phyloP scores from a whole-genome alignment of 2,797 vertebrate species.

The Thripadectes ignobilis region DNA sequence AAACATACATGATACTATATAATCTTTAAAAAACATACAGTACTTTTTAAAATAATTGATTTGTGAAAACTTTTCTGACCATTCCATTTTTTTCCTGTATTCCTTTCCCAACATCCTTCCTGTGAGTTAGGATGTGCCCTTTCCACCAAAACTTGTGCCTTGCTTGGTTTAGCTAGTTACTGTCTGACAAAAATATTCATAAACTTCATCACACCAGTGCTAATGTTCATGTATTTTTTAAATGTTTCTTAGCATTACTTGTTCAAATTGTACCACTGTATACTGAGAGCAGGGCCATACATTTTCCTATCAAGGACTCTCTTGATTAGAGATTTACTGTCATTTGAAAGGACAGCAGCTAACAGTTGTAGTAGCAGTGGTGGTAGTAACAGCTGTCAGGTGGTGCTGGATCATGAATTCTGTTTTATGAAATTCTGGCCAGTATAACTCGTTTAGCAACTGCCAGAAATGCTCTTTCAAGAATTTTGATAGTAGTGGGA shows the following conservation, averaged over 20 bases:
- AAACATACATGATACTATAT: background rate
- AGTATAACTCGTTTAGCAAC: background rate
- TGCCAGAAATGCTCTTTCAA: background rate
- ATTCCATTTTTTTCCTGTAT: background rate
- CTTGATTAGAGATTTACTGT: background rate
- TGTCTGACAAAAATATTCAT: background rate
- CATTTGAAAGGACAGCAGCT: background rate
- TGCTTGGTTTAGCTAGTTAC: background rate
- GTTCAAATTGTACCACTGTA: background rate
- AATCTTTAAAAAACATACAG: background rate
- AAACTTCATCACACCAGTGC: background rate
- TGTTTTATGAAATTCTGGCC: background rate
- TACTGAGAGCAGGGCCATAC: background rate
- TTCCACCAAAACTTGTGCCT: background rate
- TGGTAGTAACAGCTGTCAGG: constrained; percentile 9
- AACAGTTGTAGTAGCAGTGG: background rate
- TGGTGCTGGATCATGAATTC: background rate
- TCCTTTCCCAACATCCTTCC: background rate
- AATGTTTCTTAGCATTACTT: background rate
- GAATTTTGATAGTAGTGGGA: background rate
- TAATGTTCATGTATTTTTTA: background rate
- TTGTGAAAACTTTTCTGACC: background rate
- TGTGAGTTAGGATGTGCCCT: background rate
- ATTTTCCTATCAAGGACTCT: background rate
- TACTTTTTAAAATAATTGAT: background rate